phyloP scores from a whole-genome alignment of 2,888 invertebrate genomes.

The Theodoxus fluviatilis region DNA sequence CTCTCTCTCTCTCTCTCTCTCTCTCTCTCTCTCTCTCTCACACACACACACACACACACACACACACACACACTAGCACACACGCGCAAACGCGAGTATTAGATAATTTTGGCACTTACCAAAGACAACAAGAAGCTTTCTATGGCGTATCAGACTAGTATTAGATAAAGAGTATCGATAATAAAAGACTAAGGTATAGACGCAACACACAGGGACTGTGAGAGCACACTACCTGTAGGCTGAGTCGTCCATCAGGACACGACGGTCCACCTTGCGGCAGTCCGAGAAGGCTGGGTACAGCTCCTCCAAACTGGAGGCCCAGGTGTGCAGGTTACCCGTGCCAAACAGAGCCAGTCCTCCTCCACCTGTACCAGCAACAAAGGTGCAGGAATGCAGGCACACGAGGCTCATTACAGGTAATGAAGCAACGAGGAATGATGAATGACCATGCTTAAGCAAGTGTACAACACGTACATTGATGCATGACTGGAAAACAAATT shows the following conservation, averaged over 20 bases:
- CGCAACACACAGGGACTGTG: neutral
- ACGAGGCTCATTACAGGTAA: too few relatives aligned
- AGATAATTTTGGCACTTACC: too few relatives aligned
- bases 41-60: neutral
- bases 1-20: constrained; percentile 9
- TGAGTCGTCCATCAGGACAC: constrained; percentile 86
- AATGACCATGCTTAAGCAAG: too few relatives aligned
- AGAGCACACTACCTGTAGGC: constrained; percentile 73
- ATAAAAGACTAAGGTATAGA: too few relatives aligned
- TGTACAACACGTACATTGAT: too few relatives aligned
- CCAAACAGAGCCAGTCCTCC: constrained; percentile 92
- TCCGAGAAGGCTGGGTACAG: constrained; percentile 74
- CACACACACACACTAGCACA: neutral
- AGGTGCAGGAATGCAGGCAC: too few relatives aligned
- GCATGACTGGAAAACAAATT: too few relatives aligned
- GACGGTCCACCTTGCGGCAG: constrained; percentile 74
- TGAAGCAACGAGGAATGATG: too few relatives aligned
- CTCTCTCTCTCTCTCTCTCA: neutral
- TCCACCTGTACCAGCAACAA: constrained; percentile 49
- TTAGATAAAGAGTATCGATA: too few relatives aligned
- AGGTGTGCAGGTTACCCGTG: constrained; percentile 87
- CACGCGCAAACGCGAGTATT: neutral
- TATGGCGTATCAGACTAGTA: too few relatives aligned
- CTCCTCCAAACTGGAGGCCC: constrained; percentile 79
- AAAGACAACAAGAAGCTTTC: too few relatives aligned